These are phyloP conservation scores for Eueides isabella DNA, from an alignment of 1,140 invertebrate genomes.

Conservation along the genomic window DNA sequence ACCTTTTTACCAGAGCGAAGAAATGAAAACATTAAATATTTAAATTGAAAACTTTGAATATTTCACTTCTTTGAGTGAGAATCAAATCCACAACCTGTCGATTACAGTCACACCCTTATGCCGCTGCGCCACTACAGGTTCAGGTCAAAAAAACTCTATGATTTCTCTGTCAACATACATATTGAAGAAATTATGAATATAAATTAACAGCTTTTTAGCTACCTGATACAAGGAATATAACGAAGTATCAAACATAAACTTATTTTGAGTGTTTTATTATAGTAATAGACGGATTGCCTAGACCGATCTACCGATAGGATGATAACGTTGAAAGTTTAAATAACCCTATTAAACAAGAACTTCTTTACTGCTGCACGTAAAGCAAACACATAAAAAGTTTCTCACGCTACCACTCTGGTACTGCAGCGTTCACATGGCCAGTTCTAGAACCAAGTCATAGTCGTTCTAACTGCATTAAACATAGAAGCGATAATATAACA, in stretches of 20 bases:
- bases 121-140: too few relatives aligned
- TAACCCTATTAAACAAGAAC: constrained; percentile 43
- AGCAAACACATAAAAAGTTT: constrained; percentile 55
- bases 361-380: constrained; percentile 54
- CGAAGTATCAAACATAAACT: not conserved
- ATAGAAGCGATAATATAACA: constrained; percentile 31
- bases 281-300: constrained; percentile 26
- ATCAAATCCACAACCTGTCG: too few relatives aligned
- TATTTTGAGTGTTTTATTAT: constrained; percentile 10
- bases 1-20: too few relatives aligned
- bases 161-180: not conserved
- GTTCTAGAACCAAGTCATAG: constrained; percentile 16
- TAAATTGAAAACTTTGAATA: too few relatives aligned
- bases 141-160: too few relatives aligned
- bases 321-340: constrained; percentile 45
- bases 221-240: not conserved
- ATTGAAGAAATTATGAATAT: not conserved
- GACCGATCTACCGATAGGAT: constrained; percentile 35
- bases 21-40: too few relatives aligned
- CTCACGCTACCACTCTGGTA: constrained; percentile 47
- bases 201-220: not conserved
- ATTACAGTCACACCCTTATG: too few relatives aligned
- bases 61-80: too few relatives aligned
- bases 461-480: constrained; percentile 31
- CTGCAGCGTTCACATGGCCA: constrained; percentile 33